phyloP scores from a whole-genome alignment of 2,888 invertebrate species.

The Lomographa bimaculata region DNA sequence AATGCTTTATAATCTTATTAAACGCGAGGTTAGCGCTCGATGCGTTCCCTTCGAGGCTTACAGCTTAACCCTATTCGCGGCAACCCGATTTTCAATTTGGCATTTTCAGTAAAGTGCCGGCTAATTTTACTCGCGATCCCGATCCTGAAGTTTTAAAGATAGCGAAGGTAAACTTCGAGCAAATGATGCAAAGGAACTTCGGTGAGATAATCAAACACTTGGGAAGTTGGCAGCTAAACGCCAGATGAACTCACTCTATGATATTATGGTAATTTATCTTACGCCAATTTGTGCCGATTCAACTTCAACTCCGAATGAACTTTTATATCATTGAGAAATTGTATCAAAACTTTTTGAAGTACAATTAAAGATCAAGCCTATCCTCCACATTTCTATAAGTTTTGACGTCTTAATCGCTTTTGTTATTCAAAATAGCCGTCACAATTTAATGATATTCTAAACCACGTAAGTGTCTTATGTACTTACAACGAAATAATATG shows the following conservation, averaged over 20 bases:
- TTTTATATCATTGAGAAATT: constrained; percentile 58
- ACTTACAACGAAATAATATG: constrained; percentile 57
- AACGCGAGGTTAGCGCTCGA: constrained; percentile 87
- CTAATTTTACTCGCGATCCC: constrained; percentile 30
- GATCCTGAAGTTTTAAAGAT: constrained; percentile 44
- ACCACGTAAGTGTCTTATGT: constrained; percentile 54
- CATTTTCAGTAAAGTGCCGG: constrained; percentile 47
- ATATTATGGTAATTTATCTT: constrained; percentile 81
- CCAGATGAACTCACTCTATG: constrained; percentile 76
- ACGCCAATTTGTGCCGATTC: constrained; percentile 71
- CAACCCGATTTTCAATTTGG: constrained; percentile 68
- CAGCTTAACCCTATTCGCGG: constrained; percentile 50
- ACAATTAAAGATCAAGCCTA: constrained; percentile 20
- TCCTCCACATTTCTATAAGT: no score
- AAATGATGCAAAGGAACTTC: constrained; percentile 75
- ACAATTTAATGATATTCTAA: constrained; percentile 47
- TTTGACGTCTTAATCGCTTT: constrained; percentile 43
- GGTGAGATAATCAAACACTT: constrained; percentile 76
- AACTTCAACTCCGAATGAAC: constrained; percentile 66
- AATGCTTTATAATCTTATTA: constrained; percentile 90
- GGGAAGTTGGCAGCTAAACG: constrained; percentile 75
- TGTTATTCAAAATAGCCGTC: constrained; percentile 46
- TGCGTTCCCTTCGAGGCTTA: constrained; percentile 65
- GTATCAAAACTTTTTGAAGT: constrained; percentile 45
- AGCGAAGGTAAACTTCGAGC: constrained; percentile 48